Evolutionary conservation across 2,797 vertebrate genomes (phyloP), one percentile per base, ranked within the genome.

Genomic region (Sebastiscus tertius): DNA sequence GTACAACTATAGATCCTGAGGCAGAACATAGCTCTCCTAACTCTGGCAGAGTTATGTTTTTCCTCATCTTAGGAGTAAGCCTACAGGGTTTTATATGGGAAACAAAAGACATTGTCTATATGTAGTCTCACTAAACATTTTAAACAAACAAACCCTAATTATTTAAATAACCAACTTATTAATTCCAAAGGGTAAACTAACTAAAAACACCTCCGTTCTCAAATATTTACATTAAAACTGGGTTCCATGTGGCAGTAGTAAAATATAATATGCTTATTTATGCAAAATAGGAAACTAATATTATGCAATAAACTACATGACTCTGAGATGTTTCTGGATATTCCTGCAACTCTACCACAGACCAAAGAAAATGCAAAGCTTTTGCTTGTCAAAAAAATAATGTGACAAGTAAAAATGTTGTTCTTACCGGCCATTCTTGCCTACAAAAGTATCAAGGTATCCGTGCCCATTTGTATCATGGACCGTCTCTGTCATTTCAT

Each of bases 401-500:
- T 14, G 13, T 26, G 7, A 1, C 1, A 65, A 42, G 26, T 6
- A 69, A 29, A 68, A 55, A 59, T 18, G 1, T 39, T 22, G 1
- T 39, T 22, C 95, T 94, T 89, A 99, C 98, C 98, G 97, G 95
- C 98, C 98, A 76, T 97, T 98, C 93, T 98, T 98, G 89, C 96
- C 96, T 0, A 97, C 91, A 85, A 99, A 98, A 27, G 97, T 99
- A 75, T 97, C 98, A 70, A 99, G 93, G 90, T 98, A 99, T 82
- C 98, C 98, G 85, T 98, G 97, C 33, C 97, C 97, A 89, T 97
- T 96, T 84, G 97, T 98, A 84, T 97, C 97, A 75, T 99, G 97
- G 85, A 98, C 91, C 33, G 97, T 98, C 93, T 98, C 98, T 89
- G 96, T 97, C 97, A 99, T 98, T 96, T 97, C 97, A 91, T 98